Evolutionary conservation across 2,888 invertebrate genomes (phyloP).

Genomic region (Anthoptus insignis): DNA sequence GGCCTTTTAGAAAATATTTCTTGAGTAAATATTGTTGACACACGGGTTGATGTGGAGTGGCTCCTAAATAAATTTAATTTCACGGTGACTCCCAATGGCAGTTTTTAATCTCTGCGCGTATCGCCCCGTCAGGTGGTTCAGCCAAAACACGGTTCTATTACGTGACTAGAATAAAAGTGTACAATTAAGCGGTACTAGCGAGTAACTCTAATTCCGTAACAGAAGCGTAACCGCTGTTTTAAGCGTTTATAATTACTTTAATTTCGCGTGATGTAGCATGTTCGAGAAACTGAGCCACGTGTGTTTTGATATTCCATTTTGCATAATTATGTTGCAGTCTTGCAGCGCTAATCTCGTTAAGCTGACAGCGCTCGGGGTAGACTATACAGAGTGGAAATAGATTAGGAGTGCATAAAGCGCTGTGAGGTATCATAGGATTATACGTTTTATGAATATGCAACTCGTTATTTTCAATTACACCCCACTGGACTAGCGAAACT

Average conservation of each 20-base stretch:
- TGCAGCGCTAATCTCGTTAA: constrained; percentile 48
- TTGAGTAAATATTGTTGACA: constrained; percentile 82
- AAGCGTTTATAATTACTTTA: background rate
- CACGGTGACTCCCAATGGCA: constrained; percentile 64
- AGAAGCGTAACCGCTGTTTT: background rate
- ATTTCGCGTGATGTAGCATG: background rate
- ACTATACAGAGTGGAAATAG: constrained; percentile 53
- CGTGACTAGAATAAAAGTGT: constrained; percentile 64
- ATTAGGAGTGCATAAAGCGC: constrained; percentile 54
- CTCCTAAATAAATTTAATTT: constrained; percentile 85
- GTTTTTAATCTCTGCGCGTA: constrained; percentile 75
- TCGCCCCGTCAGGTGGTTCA: constrained; percentile 66
- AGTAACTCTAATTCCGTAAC: constrained; percentile 28
- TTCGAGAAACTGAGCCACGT: background rate
- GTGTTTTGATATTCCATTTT: constrained; percentile 1
- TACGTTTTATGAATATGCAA: constrained; percentile 74
- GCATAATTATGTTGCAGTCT: constrained; percentile 41
- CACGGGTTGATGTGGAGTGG: constrained; percentile 73
- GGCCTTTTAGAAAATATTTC: constrained; percentile 81
- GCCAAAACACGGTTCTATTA: constrained; percentile 57
- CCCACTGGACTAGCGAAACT: constrained; percentile 47
- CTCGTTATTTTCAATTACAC: constrained; percentile 77
- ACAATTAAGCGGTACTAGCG: constrained; percentile 71
- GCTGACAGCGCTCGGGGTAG: constrained; percentile 51
- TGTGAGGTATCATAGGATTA: constrained; percentile 54